Conservation (phyloP, 2,797 vertebrate genomes). For the Todus mexicanus region DNA sequence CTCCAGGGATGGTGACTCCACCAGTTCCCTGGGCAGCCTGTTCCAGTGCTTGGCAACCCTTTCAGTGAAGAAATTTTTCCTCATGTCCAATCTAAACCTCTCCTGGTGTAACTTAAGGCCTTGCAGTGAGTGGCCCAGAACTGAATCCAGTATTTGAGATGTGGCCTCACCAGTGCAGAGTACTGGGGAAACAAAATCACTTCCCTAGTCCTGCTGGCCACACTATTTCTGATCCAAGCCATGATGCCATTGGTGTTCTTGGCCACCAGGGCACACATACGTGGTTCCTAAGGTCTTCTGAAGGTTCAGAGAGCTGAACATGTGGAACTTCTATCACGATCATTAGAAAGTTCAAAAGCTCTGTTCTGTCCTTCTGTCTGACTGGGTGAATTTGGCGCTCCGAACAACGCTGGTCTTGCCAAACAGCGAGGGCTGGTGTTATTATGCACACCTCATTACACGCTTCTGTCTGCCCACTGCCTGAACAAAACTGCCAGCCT, state of each 20-base stretch:
- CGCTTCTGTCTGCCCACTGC: not conserved
- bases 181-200: not conserved
- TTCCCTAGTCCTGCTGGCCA: not conserved
- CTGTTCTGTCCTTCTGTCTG: not conserved
- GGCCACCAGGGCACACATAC: not conserved
- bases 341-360: not conserved
- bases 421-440: not conserved
- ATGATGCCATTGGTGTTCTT: not conserved
- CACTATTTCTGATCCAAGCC: not conserved
- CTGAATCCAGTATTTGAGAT: not conserved
- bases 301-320: not conserved
- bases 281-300: not conserved
- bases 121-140: not conserved
- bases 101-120: not conserved
- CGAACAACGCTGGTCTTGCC: not conserved
- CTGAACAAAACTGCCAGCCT: not conserved
- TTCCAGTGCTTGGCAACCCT: not conserved
- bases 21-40: not conserved
- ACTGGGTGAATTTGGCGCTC: not conserved
- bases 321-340: not conserved
- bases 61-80: not conserved
- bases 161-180: not conserved
- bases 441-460: not conserved
- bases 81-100: too few relatives aligned
- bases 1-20: not conserved